phyloP scores from a whole-genome alignment of 2,888 invertebrate species.

The Perizoma affinitatum region DNA sequence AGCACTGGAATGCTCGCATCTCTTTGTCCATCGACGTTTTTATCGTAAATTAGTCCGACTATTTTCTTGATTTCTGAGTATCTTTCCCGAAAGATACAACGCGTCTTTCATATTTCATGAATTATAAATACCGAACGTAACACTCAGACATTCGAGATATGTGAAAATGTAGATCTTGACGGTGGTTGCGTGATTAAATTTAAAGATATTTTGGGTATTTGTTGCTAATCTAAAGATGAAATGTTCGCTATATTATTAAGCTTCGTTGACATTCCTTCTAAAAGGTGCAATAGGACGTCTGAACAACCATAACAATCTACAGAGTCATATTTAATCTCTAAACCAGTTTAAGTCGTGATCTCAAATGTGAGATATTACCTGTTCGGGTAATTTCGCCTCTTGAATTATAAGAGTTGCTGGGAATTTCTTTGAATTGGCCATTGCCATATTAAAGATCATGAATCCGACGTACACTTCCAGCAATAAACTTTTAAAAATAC shows the following conservation, averaged over 20 bases:
- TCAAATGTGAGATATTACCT: constrained; percentile 39
- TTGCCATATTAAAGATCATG: constrained; percentile 31
- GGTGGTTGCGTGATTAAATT: too few species aligned
- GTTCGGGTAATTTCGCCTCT: constrained; percentile 43
- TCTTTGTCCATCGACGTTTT: constrained; percentile 41
- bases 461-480: constrained; percentile 22
- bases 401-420: constrained; percentile 47
- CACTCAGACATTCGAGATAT: too few species aligned
- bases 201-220: too few species aligned
- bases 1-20: constrained; percentile 56
- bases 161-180: too few species aligned
- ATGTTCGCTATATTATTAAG: not conserved
- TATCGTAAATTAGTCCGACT: constrained; percentile 29
- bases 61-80: constrained; percentile 30
- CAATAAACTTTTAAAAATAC: constrained; percentile 25
- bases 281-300: constrained; percentile 2
- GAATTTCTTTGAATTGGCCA: constrained; percentile 54
- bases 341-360: constrained; percentile 45
- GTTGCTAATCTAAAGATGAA: too few species aligned
- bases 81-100: too few species aligned
- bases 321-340: constrained; percentile 27
- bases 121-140: too few species aligned
- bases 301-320: constrained; percentile 9
- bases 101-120: too few species aligned
- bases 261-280: not conserved